Evolutionary conservation across 2,113 vertebrate species (phyloP).

Genomic region (Onychostoma macrolepis): DNA sequence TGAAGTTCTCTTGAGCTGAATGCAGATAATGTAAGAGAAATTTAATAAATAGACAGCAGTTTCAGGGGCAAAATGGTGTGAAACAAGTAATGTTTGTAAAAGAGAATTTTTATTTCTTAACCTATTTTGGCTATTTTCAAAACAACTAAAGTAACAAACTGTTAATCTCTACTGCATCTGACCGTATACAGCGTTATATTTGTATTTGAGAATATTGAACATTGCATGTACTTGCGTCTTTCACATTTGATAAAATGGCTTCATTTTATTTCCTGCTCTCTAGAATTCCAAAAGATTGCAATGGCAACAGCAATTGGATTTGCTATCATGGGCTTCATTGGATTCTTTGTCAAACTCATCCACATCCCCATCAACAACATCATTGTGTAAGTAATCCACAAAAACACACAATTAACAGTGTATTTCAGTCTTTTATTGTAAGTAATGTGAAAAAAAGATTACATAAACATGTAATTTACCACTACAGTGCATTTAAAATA

Average conservation of each 20-base stretch:
- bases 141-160: neutral
- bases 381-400: constrained; percentile 90
- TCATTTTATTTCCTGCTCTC: neutral
- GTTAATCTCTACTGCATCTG: too few relatives aligned
- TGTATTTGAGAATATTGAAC: neutral
- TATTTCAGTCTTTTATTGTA: neutral
- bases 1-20: neutral
- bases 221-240: neutral
- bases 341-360: constrained; percentile 98
- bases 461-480: neutral
- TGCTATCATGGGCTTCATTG: constrained; percentile 99
- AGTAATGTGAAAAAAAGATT: neutral
- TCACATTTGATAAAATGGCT: neutral
- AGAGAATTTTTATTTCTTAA: too few relatives aligned
- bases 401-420: neutral
- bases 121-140: too few relatives aligned
- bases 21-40: too few relatives aligned
- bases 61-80: neutral
- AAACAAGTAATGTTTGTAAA: neutral
- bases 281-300: constrained; percentile 99
- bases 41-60: too few relatives aligned
- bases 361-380: constrained; percentile 99
- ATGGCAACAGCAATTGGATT: constrained; percentile 99
- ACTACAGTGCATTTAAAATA: neutral
- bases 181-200: neutral